Percentiles rank a stretch among this genome's conserved stretches.
Conservation (phyloP, 1,140 invertebrate species). For the Heliconius eleuchia region DNA sequence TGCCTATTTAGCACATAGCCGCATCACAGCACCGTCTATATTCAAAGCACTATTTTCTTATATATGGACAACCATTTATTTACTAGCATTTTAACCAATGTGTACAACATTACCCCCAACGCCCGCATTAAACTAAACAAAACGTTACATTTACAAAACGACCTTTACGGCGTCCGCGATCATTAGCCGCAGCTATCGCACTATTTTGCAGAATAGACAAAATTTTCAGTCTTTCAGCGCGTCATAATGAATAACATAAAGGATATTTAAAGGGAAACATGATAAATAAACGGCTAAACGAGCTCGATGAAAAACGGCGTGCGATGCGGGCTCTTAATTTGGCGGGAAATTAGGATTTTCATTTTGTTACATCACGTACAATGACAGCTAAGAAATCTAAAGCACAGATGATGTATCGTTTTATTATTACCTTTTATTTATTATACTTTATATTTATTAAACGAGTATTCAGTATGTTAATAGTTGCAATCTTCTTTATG, state of each 20-base stretch:
- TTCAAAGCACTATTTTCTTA: neutral
- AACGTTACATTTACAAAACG: conserved; percentile 69
- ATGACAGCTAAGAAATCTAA: conserved; percentile 28
- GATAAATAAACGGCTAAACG: conserved; percentile 68
- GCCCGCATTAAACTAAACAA: conserved; percentile 49
- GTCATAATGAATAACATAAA: conserved; percentile 72
- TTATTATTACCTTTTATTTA: no score
- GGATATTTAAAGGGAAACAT: conserved; percentile 66
- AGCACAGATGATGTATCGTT: conserved; percentile 12
- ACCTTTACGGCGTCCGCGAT: conserved; percentile 56
- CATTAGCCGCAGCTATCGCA: conserved; percentile 76
- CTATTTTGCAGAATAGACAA: conserved; percentile 78
- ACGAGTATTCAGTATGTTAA: neutral
- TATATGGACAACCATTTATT: neutral
- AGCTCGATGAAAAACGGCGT: conserved; percentile 69
- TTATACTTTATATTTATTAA: neutral
- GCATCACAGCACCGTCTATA: neutral
- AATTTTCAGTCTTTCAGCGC: conserved; percentile 78
- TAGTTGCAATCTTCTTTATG: neutral
- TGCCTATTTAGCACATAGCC: neutral
- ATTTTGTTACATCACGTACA: conserved; percentile 46
- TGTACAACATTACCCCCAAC: neutral
- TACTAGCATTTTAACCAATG: neutral
- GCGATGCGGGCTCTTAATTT: conserved; percentile 66
- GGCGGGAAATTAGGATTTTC: conserved; percentile 62